Conservation (phyloP, 2,797 vertebrate genomes). For the Buceros bicornis region DNA sequence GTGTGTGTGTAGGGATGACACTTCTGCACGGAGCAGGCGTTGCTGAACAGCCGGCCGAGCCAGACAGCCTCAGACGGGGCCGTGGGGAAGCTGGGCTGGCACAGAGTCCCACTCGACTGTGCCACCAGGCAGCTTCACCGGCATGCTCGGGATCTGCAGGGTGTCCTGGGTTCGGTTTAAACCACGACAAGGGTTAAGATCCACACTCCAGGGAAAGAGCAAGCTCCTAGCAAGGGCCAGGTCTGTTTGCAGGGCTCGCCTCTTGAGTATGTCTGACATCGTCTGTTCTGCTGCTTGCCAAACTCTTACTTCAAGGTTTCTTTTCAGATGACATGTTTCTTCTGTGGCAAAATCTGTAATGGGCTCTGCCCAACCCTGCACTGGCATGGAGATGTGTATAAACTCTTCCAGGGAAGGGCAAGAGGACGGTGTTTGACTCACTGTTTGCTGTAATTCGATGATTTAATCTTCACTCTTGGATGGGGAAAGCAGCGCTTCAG, state of each 20-base stretch:
- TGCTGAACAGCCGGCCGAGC: accelerated
- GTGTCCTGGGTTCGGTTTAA: no score
- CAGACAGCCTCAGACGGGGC: accelerated
- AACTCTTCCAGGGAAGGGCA: neutral
- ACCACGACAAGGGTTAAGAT: no score
- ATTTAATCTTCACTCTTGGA: neutral
- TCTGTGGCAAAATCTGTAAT: neutral
- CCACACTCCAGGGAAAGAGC: accelerated
- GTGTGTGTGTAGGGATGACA: neutral
- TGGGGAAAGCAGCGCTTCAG: neutral
- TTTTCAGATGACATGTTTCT: neutral
- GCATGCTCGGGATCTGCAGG: neutral
- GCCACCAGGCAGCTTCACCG: neutral
- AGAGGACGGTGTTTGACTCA: neutral
- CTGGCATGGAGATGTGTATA: neutral
- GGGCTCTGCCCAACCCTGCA: neutral
- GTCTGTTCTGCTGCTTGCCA: neutral
- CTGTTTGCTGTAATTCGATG: neutral
- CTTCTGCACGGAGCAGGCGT: neutral
- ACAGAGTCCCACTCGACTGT: neutral
- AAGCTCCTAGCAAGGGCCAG: neutral
- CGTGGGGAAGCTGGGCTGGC: neutral
- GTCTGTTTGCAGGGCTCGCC: neutral
- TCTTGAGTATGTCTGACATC: accelerated
- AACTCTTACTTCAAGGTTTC: neutral